Percentiles rank a stretch among this genome's conserved stretches.
phyloP scores from a whole-genome alignment of 1,140 invertebrate species.

The Cotesia glomerata region DNA sequence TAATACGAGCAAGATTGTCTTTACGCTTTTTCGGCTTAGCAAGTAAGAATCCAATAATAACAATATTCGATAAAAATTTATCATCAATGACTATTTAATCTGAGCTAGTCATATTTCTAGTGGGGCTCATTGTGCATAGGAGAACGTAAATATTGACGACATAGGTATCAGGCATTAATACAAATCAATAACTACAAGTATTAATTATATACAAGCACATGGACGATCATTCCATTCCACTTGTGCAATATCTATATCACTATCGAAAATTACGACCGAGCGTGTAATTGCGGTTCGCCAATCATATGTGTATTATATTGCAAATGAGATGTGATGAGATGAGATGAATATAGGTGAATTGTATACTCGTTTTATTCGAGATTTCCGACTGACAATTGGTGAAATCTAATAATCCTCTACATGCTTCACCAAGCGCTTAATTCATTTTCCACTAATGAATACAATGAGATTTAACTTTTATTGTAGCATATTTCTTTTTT shows the following conservation, averaged over 20 bases:
- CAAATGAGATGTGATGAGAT: background rate
- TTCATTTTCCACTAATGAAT: background rate
- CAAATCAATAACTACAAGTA: background rate
- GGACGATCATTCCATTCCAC: background rate
- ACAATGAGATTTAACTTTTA: background rate
- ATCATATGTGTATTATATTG: conserved; percentile 6
- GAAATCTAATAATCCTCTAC: background rate
- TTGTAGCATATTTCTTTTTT: background rate
- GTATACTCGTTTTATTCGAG: background rate
- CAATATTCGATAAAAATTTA: no score
- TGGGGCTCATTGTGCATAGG: no score
- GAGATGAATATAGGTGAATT: background rate
- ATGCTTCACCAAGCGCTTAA: background rate
- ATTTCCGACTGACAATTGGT: background rate
- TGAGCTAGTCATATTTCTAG: no score
- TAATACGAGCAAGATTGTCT: no score
- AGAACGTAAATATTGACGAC: no score
- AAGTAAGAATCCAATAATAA: no score
- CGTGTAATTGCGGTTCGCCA: conserved; percentile 7
- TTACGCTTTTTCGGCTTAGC: no score
- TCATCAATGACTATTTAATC: no score
- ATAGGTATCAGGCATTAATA: background rate
- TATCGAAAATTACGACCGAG: background rate
- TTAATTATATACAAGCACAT: background rate
- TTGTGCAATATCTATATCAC: background rate